Base-by-base conservation (phyloP, 2,797 vertebrate species). In the Zenarchopterus dispar region DNA sequence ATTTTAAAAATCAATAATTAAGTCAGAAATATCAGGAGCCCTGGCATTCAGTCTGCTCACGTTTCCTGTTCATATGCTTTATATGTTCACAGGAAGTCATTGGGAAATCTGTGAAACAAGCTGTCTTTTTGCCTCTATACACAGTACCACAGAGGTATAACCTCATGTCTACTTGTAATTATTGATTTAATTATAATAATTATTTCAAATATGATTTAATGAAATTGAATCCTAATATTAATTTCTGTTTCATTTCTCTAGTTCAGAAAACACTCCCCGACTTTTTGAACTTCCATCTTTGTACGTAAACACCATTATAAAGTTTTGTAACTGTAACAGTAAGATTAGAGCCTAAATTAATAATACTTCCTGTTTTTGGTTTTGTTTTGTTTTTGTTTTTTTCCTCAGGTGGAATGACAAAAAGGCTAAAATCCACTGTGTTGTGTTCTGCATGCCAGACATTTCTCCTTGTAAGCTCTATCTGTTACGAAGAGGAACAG, bases 351-450 rank as follows among this genome's bases (percentile, higher is more conserved):
- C 70, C 65, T 44, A 1, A 43, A 7, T 57, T 39, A 3, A 45
- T 49, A 2, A 21, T 59, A 0, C 23, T 44, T 66, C 10, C 42
- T 57, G 19, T 60, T 64, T 16, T 3, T 6, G 5, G 5, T 28
- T 28, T 6, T 28, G 5, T 28, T 28, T 28, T 28, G 5, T 28
- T 6, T 28, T 28, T 28, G 5, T 28, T 28, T 24, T 24, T 24
- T 24, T 24, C 42, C 80, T 41, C 82, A 99, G 98, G 82, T 99
- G 97, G 97, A 98, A 99, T 54, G 95, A 98, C 86, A 98, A 95
- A 91, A 95, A 94, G 55, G 88, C 93, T 62, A 94, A 92, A 86
- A 92, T 97, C 81, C 97, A 97, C 86, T 95, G 96, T 55, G 91
- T 96, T 69, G 92, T 98, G 62, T 99, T 99, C 92, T 95, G 95